These are phyloP conservation scores for Brachionus rotundiformis DNA, from an alignment of 1,140 invertebrate genomes.

Conservation along the genomic window DNA sequence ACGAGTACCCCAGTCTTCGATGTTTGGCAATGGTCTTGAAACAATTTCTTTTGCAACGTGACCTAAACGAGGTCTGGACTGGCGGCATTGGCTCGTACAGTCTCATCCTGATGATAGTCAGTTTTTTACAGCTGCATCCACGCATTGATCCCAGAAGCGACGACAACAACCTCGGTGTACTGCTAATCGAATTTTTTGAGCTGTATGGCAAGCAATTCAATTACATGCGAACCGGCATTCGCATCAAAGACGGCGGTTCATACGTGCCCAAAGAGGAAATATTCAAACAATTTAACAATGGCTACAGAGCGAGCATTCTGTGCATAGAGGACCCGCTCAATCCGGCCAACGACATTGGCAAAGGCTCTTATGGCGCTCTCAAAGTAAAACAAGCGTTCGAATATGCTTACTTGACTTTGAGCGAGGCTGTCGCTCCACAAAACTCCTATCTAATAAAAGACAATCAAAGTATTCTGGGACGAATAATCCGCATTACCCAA, in stretches of 20 bases:
- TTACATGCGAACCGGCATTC: slow-evolving; percentile 86
- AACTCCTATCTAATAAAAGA: slow-evolving; percentile 55
- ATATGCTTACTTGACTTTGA: slow-evolving; percentile 83
- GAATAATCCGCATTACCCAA: slow-evolving; percentile 38
- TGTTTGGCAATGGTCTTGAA: slow-evolving; percentile 94
- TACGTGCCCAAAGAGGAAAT: slow-evolving; percentile 93
- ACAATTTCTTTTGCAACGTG: slow-evolving; percentile 91
- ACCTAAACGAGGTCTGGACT: slow-evolving; percentile 97
- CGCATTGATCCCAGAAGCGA: slow-evolving; percentile 68
- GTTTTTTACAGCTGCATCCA: slow-evolving; percentile 87
- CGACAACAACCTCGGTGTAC: slow-evolving; percentile 80
- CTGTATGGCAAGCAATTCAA: slow-evolving; percentile 94
- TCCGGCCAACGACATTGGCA: slow-evolving; percentile 86
- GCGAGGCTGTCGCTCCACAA: slow-evolving; percentile 71
- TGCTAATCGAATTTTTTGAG: slow-evolving; percentile 96
- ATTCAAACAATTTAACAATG: slow-evolving; percentile 86
- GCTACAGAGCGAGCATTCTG: slow-evolving; percentile 83
- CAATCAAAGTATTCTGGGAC: slow-evolving; percentile 49
- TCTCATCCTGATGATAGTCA: slow-evolving; percentile 95
- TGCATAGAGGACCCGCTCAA: slow-evolving; percentile 97
- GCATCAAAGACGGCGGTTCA: slow-evolving; percentile 80
- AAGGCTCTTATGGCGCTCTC: slow-evolving; percentile 84
- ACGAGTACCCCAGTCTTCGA: slow-evolving; percentile 77
- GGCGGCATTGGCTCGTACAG: slow-evolving; percentile 98
- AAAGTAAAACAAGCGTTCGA: slow-evolving; percentile 92